phyloP scores from a whole-genome alignment of 1,140 invertebrate genomes.

The Heliconius eleuchia region DNA sequence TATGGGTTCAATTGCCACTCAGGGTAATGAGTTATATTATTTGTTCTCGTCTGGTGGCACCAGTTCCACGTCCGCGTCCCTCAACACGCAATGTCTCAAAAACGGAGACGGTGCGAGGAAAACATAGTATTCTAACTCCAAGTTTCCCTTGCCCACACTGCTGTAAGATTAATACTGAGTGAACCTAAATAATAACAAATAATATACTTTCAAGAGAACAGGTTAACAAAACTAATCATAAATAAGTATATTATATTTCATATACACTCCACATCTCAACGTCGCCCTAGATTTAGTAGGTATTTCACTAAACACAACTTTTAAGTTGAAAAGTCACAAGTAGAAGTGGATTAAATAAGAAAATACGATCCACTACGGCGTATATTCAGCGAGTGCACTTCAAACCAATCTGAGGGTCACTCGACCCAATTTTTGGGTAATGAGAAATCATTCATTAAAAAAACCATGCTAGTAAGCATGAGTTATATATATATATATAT shows the following conservation, averaged over 20 bases:
- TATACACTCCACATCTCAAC: not conserved
- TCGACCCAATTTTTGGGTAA: conserved; percentile 31
- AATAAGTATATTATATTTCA: not conserved
- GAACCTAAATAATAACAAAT: too few species aligned
- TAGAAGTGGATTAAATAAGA: conserved; percentile 7
- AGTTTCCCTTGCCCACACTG: too few species aligned
- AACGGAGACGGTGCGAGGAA: too few species aligned
- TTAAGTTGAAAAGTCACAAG: not conserved
- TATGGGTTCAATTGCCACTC: too few species aligned
- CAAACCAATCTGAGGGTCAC: conserved; percentile 20
- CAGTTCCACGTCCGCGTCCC: too few species aligned
- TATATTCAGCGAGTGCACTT: not conserved
- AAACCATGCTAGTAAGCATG: conserved; percentile 20
- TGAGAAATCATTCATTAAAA: conserved; percentile 35
- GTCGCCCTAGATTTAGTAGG: not conserved
- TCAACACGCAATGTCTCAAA: too few species aligned
- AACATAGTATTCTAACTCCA: too few species aligned
- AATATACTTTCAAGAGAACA: not conserved
- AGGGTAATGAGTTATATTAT: too few species aligned
- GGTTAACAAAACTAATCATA: not conserved
- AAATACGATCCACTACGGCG: conserved; percentile 7
- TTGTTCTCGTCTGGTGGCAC: too few species aligned
- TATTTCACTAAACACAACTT: not conserved
- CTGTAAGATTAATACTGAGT: too few species aligned
- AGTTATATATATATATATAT: not conserved